A percentile compares a stretch with the other conserved stretches of the same genome.
These are phyloP conservation scores for Drosophila dives DNA, from an alignment of 2,888 invertebrate species.

Conservation along the genomic window DNA sequence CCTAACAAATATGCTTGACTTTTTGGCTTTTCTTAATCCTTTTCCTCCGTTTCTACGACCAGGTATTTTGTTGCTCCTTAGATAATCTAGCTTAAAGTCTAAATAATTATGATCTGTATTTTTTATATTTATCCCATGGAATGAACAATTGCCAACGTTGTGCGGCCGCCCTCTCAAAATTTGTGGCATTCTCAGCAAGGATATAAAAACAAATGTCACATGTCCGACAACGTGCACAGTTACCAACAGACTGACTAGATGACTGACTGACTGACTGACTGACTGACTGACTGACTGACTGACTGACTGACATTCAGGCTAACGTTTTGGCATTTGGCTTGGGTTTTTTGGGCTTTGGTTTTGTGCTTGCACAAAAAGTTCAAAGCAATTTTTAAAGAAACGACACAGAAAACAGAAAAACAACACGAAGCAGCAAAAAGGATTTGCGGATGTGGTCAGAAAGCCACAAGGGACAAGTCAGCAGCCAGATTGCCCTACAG, in stretches of 20 bases:
- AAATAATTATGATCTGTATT: neutral
- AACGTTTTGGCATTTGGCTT: conserved; percentile 47
- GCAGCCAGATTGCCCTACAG: neutral
- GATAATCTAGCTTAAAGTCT: neutral
- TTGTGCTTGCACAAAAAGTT: conserved; percentile 41
- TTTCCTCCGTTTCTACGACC: conserved; percentile 92
- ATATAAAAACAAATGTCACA: conserved; percentile 7
- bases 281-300: neutral
- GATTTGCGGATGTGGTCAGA: conserved; percentile 40
- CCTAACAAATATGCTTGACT: conserved; percentile 91
- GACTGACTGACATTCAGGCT: conserved; percentile 16
- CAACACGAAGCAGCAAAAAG: conserved; percentile 4
- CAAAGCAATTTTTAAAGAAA: conserved; percentile 73
- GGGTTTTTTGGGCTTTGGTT: conserved; percentile 31
- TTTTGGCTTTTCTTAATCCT: conserved; percentile 92
- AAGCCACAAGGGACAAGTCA: conserved; percentile 46
- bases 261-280: conserved; percentile 1
- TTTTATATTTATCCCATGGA: neutral
- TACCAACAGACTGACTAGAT: conserved; percentile 5
- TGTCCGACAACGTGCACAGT: conserved; percentile 32
- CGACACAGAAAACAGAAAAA: conserved; percentile 26
- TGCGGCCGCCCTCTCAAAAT: neutral
- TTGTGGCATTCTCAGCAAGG: neutral
- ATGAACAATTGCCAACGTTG: neutral
- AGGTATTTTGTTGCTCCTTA: conserved; percentile 86